Evolutionary conservation across 30 jellyfish, hydroid and myxozoan genomes (phyloP).

Genomic region (Rhopilema esculentum): DNA sequence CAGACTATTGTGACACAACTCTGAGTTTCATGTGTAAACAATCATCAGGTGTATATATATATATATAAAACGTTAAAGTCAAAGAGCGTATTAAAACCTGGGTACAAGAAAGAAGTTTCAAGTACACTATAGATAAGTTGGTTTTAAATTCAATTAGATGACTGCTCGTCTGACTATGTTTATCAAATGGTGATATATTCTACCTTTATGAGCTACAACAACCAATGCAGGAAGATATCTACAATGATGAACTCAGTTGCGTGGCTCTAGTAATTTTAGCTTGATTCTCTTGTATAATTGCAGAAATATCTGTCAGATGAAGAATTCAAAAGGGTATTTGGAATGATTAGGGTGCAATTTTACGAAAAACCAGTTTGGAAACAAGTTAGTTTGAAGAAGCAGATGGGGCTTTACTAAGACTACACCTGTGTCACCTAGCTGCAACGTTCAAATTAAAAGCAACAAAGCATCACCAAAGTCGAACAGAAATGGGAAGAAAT

Average conservation of each 20-base stretch:
- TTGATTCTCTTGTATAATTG: neutral
- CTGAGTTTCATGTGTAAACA: too few relatives aligned
- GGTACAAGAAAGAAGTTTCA: too few relatives aligned
- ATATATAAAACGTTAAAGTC: too few relatives aligned
- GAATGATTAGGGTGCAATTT: conserved; percentile 71
- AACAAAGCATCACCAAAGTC: neutral
- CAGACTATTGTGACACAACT: too few relatives aligned
- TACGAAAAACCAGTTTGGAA: conserved; percentile 74
- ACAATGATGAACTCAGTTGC: neutral
- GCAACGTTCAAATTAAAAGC: neutral
- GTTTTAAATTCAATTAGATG: too few relatives aligned
- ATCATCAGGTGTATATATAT: too few relatives aligned
- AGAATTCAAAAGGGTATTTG: conserved; percentile 65
- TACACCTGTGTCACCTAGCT: neutral
- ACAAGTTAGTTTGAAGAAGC: conserved; percentile 63
- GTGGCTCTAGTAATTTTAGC: neutral
- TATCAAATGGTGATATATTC: too few relatives aligned
- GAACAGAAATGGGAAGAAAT: neutral
- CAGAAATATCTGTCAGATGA: conserved; percentile 76
- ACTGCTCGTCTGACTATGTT: too few relatives aligned
- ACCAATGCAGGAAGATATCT: neutral
- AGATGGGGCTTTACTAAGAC: conserved; percentile 45
- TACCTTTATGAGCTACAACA: neutral
- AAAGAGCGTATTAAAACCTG: too few relatives aligned
- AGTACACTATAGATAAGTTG: too few relatives aligned